Evolutionary conservation across 2,113 vertebrate genomes (phyloP).

Genomic region (Colinus virginianus): DNA sequence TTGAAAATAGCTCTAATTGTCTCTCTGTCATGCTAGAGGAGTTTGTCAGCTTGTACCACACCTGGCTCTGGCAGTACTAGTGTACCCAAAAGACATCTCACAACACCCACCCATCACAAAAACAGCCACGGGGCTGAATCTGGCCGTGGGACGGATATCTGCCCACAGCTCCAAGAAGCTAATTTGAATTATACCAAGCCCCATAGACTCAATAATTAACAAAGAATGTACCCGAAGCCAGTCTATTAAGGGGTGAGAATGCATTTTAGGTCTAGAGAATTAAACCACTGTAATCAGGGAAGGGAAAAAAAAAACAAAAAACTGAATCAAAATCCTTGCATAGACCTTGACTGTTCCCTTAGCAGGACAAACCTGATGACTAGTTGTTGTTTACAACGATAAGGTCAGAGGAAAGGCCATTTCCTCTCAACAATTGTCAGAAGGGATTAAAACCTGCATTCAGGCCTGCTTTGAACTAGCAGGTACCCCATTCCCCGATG

Average conservation of each 20-base stretch:
- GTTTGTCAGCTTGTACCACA: conserved; percentile 39
- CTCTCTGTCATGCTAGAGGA: neutral
- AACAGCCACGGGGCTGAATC: conserved; percentile 21
- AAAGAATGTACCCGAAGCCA: conserved; percentile 48
- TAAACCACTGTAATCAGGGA: conserved; percentile 55
- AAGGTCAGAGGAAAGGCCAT: conserved; percentile 76
- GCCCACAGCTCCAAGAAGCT: neutral
- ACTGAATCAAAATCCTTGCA: conserved; percentile 46
- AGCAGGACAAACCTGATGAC: conserved; percentile 62
- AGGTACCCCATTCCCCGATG: conserved; percentile 69
- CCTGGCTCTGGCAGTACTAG: neutral
- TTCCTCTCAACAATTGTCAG: conserved; percentile 74
- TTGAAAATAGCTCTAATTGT: neutral
- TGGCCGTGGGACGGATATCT: neutral
- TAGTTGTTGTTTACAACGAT: conserved; percentile 71
- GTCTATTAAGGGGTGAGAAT: conserved; percentile 56
- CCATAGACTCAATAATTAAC: conserved; percentile 46
- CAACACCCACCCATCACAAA: neutral
- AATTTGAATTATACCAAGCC: conserved; percentile 37
- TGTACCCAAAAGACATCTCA: conserved; percentile 14
- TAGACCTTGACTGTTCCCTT: conserved; percentile 65
- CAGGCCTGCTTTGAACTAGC: conserved; percentile 69
- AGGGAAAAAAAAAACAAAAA: neutral
- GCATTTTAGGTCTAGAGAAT: conserved; percentile 47
- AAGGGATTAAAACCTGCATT: conserved; percentile 73